Conservation (phyloP, 2,888 invertebrate genomes). For the Meganola albula region DNA sequence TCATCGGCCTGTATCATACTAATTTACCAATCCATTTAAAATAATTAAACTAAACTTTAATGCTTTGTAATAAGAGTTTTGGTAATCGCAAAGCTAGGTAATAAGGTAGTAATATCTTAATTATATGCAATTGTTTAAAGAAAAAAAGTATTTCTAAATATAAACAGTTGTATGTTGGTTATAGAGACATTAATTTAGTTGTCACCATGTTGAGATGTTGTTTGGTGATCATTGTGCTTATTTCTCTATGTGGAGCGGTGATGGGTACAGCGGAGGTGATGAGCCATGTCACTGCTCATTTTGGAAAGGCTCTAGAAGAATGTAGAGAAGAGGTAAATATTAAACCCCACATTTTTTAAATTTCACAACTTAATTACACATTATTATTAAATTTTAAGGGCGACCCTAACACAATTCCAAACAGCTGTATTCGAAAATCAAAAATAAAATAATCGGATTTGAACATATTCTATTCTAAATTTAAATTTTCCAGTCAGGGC, state of each 20-base stretch:
- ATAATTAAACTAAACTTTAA: slow-evolving; percentile 13
- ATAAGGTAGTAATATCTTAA: slow-evolving; percentile 11
- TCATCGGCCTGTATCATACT: slow-evolving; percentile 15
- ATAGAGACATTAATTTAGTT: slow-evolving; percentile 10
- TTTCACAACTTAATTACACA: no score
- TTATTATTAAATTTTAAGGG: no score
- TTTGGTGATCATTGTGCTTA: slow-evolving; percentile 27
- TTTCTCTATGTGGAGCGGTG: slow-evolving; percentile 33
- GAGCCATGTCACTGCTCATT: slow-evolving; percentile 70
- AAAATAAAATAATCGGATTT: no score
- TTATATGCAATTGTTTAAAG: slow-evolving; percentile 23
- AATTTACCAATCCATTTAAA: neutral
- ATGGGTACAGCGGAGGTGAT: slow-evolving; percentile 59
- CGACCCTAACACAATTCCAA: no score
- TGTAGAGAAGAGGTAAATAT: slow-evolving; percentile 65
- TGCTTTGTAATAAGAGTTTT: slow-evolving; percentile 2
- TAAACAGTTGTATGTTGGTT: slow-evolving; percentile 21
- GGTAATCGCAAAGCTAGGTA: neutral
- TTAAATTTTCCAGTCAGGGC: slow-evolving; percentile 47
- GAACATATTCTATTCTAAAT: neutral
- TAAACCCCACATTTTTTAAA: no score
- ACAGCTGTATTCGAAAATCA: no score
- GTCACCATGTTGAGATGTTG: slow-evolving; percentile 23
- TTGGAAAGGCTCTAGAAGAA: slow-evolving; percentile 59
- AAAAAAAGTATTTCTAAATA: slow-evolving; percentile 35